Evolutionary conservation across 2,888 invertebrate species (phyloP).

Genomic region (Caenorhabditis sp.): DNA sequence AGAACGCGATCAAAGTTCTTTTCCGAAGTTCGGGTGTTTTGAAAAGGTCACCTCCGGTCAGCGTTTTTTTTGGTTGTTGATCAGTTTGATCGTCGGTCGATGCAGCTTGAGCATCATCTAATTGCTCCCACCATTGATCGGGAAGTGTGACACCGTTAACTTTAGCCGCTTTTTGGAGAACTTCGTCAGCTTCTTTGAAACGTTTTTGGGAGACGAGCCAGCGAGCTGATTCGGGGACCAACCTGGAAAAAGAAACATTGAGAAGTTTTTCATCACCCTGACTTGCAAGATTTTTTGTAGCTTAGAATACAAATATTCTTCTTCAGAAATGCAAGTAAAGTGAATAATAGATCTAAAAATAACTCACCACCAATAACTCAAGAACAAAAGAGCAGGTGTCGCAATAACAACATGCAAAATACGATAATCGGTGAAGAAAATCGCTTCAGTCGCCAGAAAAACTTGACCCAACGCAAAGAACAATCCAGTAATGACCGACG

Average conservation of each 20-base stretch:
- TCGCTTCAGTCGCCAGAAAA: slow-evolving; percentile 55
- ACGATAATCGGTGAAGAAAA: slow-evolving; percentile 67
- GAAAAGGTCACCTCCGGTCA: slow-evolving; percentile 57
- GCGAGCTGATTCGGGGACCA: slow-evolving; percentile 67
- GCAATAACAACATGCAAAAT: slow-evolving; percentile 66
- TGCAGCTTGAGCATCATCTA: slow-evolving; percentile 30
- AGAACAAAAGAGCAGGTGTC: slow-evolving; percentile 67
- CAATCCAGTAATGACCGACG: slow-evolving; percentile 71
- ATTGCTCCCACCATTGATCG: slow-evolving; percentile 62
- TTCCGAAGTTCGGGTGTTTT: slow-evolving; percentile 64
- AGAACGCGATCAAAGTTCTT: slow-evolving; percentile 63
- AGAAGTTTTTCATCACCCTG: too few species aligned
- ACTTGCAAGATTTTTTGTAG: too few species aligned
- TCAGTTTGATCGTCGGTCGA: neutral
- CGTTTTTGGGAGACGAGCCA: slow-evolving; percentile 67
- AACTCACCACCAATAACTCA: slow-evolving; percentile 68
- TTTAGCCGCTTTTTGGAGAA: slow-evolving; percentile 63
- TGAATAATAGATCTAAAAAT: too few species aligned
- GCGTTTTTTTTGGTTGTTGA: neutral
- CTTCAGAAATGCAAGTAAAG: too few species aligned
- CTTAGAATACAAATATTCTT: too few species aligned
- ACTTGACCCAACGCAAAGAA: slow-evolving; percentile 72
- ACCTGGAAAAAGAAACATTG: slow-evolving; percentile 36
- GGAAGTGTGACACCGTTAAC: slow-evolving; percentile 58
- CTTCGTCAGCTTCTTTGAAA: slow-evolving; percentile 65